A percentile compares a stretch with the other conserved stretches of the same genome.
Conservation (phyloP, 2,113 vertebrate genomes). For the Caretta caretta region DNA sequence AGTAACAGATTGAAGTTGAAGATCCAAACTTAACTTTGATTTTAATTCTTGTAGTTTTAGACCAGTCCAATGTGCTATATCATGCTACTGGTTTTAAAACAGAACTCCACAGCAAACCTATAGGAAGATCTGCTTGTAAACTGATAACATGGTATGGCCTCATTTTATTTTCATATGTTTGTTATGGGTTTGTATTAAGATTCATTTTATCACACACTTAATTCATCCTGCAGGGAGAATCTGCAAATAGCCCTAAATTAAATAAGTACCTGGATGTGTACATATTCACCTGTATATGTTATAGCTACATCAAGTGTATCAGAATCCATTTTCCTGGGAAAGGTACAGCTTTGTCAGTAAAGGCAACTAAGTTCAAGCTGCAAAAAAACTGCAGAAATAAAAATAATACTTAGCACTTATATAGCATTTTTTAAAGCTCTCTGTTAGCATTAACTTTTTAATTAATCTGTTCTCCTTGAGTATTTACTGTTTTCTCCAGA, state of each 20-base stretch:
- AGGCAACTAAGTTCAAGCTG: constrained; percentile 14
- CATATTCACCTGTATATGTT: constrained; percentile 63
- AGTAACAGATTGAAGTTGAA: constrained; percentile 66
- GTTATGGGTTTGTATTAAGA: constrained; percentile 33
- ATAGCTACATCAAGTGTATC: constrained; percentile 44
- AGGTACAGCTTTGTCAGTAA: constrained; percentile 21
- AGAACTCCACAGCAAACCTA: constrained; percentile 44
- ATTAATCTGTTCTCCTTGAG: background rate
- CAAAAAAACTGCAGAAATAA: background rate
- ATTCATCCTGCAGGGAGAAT: constrained; percentile 59
- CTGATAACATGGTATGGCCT: constrained; percentile 1
- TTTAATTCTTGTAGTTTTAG: constrained; percentile 60
- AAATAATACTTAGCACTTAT: background rate
- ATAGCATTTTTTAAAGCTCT: background rate
- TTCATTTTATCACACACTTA: constrained; percentile 62
- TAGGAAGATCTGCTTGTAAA: background rate
- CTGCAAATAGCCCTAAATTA: constrained; percentile 65
- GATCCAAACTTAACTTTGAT: constrained; percentile 61
- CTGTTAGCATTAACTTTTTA: fast-evolving
- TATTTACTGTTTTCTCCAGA: background rate
- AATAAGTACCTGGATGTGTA: constrained; percentile 55
- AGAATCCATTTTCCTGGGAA: constrained; percentile 36
- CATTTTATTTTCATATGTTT: constrained; percentile 40
- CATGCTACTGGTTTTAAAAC: constrained; percentile 34
- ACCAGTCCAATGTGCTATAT: constrained; percentile 55